Percentiles rank a stretch among this genome's conserved stretches.
Conservation (phyloP, 1,140 invertebrate genomes). For the Proctacanthus coquilletti region DNA sequence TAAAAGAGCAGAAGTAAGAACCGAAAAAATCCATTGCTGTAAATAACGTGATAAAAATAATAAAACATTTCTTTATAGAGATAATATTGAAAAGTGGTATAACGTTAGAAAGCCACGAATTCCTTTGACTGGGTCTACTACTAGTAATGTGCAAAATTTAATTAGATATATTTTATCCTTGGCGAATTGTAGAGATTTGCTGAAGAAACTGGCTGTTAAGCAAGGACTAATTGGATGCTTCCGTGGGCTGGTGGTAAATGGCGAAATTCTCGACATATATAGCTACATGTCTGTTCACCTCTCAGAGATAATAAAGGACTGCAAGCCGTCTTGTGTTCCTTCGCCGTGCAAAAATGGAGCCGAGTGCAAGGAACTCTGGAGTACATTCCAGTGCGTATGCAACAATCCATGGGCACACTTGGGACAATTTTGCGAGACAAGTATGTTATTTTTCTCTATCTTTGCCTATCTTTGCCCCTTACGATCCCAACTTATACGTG, state of each 20-base stretch:
- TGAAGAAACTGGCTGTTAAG: constrained; percentile 62
- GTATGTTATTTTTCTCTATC: constrained; percentile 30
- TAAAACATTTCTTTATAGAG: too few species aligned
- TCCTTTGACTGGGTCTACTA: too few species aligned
- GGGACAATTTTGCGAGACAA: constrained; percentile 75
- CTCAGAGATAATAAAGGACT: constrained; percentile 81
- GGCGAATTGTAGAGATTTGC: constrained; percentile 45
- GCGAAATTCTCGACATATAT: constrained; percentile 78
- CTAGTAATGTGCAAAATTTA: too few species aligned
- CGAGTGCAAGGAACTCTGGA: constrained; percentile 82
- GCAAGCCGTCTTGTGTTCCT: constrained; percentile 82
- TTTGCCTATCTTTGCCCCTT: background rate
- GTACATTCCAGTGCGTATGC: constrained; percentile 77
- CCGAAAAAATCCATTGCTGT: background rate
- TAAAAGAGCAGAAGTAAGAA: background rate
- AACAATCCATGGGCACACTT: constrained; percentile 81
- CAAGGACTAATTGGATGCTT: constrained; percentile 88
- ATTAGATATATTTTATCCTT: background rate
- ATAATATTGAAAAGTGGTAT: too few species aligned
- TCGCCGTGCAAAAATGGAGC: constrained; percentile 87
- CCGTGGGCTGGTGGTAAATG: constrained; percentile 78
- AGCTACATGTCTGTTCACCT: constrained; percentile 85
- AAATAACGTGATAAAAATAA: background rate
- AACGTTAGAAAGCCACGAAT: too few species aligned
- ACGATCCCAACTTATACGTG: too few species aligned